Base-by-base conservation (phyloP, 2,113 vertebrate species). In the Nothobranchius furzeri region DNA sequence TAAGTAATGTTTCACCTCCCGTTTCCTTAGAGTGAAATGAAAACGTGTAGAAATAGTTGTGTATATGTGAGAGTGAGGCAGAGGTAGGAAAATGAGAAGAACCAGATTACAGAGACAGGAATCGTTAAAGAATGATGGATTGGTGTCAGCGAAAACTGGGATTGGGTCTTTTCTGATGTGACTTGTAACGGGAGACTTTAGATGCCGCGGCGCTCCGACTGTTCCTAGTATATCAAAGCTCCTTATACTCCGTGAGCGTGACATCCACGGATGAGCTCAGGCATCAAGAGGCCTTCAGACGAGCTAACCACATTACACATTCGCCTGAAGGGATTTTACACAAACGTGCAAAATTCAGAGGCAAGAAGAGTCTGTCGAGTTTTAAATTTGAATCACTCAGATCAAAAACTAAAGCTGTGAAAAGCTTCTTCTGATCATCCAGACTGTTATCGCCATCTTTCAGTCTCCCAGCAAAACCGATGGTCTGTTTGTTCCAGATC, bases 141-240 rank as follows among this genome's bases (percentile, higher is more conserved):
- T 57, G 61, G 45, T 68, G 71, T 55, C 10, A 68, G 81, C 87
- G 84, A 67, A 88, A 82, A 87, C 69, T 73, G 76, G 89, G 75
- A 80, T 79, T 87, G 82, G 2, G 68, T 50, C 60, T 85, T 11
- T 85, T 30, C 64, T 3, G 56, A 64, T 6, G 40, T 12, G 53
- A 79, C 45, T 78, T 76, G 74, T 77, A 79, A 40, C 37, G 6
- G 37, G 37, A 70, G 74, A 60, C 68, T 60, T 77, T 69, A 55
- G 69, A 64, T 65, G 30, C 74, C 75, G 57, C 9, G 55, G 68
- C 61, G 54, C 43, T 81, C 60, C 61, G 60, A 76, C 74, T 78
- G 57, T 42, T 85, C 75, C 64, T 84, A 75, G 89, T 78, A 77
- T 78, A 81, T 82, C 77, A 83, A 88, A 84, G 85, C 76, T 59